Base-by-base conservation (phyloP, 2,113 vertebrate species). In the Gavialis gangeticus region DNA sequence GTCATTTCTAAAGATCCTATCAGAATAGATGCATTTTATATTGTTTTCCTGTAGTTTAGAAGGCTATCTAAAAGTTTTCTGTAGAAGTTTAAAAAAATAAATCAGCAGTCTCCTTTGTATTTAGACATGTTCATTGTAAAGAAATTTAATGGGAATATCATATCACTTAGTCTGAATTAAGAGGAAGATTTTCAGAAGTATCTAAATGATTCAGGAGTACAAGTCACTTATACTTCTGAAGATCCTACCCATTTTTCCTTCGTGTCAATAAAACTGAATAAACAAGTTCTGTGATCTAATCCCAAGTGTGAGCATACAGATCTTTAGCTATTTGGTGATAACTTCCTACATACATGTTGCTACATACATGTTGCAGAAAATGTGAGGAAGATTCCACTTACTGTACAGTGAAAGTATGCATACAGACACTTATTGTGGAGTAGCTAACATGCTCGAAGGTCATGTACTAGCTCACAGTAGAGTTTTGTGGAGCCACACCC, bases 221-320 rank as follows among this genome's bases (percentile, higher is more conserved):
- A 66, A 56, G 16, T 78, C 82, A 88, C 21, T 93, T 79, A 58
- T 66, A n/a, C 4, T 82, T 77, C 57, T 75, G 6, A n/a, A 69
- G 55, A 37, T 54, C 8, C 27, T n/a, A 28, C 76, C 71, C 55
- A 4, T 58, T 81, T 58, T 63, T 94, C 21, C 30, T 93, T 64
- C 14, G 7, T 66, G 64, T 25, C 22, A 22, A 14, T 57, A 69
- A 69, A 79, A 22, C 30, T 85, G 22, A 0, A 0, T 14, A 63
- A 62, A 21, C 77, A 1, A 1, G 77, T 77, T 15, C 84, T 34
- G 55, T 86, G 67, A 1, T 2, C 11, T 24, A 37, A 37, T 37
- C 37, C 37, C 5, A 7, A 37, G 4, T 37, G 37, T 37, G 37
- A 37, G 37, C 37, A 37, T 37, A 37, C 37, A 37, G 37, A 5